phyloP scores from a whole-genome alignment of 2,113 vertebrate genomes.

The Calidris pygmaea region DNA sequence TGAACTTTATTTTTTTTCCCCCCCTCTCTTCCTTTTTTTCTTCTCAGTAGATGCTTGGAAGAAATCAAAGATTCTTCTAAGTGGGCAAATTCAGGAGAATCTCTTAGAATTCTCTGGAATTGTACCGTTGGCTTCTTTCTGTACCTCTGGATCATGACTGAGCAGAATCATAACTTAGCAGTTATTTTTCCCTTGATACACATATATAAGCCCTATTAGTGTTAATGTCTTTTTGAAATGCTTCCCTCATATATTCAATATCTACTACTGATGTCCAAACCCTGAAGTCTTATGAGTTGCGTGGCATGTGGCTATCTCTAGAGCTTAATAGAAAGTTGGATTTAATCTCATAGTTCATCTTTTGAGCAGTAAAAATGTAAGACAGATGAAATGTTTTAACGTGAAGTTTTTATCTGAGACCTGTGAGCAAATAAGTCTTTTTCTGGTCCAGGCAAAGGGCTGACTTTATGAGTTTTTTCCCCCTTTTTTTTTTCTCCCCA shows the following conservation, averaged over 20 bases:
- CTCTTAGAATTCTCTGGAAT: neutral
- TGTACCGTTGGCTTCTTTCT: neutral
- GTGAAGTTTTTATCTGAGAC: slow-evolving; percentile 10
- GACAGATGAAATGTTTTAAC: slow-evolving; percentile 12
- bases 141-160: neutral
- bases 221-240: slow-evolving; percentile 38
- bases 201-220: slow-evolving; percentile 1
- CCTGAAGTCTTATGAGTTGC: neutral
- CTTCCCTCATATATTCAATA: neutral
- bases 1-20: neutral
- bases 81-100: neutral
- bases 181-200: slow-evolving; percentile 20
- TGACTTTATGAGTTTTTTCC: neutral
- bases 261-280: neutral
- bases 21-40: neutral
- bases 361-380: slow-evolving; percentile 32
- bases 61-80: neutral
- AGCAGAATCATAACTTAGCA: neutral
- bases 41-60: neutral
- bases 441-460: neutral
- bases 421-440: neutral
- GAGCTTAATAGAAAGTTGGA: slow-evolving; percentile 22
- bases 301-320: neutral
- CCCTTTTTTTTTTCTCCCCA: neutral
- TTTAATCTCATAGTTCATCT: slow-evolving; percentile 40